Evolutionary conservation across 2,797 vertebrate genomes (phyloP).

Genomic region (Diceros bicornis): DNA sequence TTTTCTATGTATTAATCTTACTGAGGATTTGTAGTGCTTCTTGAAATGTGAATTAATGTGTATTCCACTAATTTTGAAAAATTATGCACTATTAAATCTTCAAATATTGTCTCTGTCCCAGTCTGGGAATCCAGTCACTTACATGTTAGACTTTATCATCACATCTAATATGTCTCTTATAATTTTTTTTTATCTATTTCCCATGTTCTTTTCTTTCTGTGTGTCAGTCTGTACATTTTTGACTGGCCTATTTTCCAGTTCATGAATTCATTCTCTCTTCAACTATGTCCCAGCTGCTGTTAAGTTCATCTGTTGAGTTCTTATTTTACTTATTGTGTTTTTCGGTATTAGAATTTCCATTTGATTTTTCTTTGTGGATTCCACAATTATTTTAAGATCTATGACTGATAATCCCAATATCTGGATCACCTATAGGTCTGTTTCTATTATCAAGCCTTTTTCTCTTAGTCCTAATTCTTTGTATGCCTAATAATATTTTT

Average conservation of each 20-base stretch:
- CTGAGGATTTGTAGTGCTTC: background rate
- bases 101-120: background rate
- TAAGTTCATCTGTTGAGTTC: background rate
- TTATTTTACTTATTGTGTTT: no score
- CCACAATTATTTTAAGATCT: no score
- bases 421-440: background rate
- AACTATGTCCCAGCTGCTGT: background rate
- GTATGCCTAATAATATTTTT: background rate
- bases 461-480: background rate
- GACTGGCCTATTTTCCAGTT: background rate
- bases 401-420: no score
- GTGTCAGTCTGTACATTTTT: background rate
- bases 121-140: background rate
- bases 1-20: no score
- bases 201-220: background rate
- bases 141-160: background rate
- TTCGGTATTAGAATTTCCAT: no score
- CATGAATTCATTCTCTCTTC: background rate
- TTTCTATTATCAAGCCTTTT: background rate
- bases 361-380: no score
- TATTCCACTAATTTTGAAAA: background rate
- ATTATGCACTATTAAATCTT: background rate
- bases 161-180: background rate
- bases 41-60: background rate
- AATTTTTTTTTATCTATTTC: background rate